Conservation (phyloP, 92 coral and sea anemone species). For the Blastomussa wellsi region DNA sequence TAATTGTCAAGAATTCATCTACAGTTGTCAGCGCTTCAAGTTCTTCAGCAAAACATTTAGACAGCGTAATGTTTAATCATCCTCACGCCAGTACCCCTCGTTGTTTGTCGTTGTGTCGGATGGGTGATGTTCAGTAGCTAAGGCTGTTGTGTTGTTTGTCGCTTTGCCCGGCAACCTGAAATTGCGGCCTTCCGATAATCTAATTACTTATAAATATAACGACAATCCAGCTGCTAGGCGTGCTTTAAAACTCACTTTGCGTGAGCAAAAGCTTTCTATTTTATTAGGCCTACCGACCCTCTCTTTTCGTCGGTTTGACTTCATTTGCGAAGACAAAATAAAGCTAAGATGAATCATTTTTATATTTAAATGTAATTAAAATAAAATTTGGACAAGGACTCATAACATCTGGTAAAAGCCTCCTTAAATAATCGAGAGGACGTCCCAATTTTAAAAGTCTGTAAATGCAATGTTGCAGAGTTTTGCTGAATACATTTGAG, state of each 20-base stretch:
- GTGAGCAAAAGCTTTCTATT: not conserved
- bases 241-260: not conserved
- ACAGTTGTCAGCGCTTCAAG: not conserved
- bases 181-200: not conserved
- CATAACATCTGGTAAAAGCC: not conserved
- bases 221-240: not conserved
- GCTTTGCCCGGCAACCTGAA: not conserved
- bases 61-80: not conserved
- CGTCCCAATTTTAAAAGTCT: not conserved
- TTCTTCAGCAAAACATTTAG: not conserved
- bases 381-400: not conserved
- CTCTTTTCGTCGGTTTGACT: not conserved
- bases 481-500: not conserved
- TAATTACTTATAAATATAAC: not conserved
- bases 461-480: not conserved
- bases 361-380: not conserved
- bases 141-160: not conserved
- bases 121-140: not conserved
- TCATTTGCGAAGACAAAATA: not conserved
- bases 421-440: not conserved
- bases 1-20: not conserved
- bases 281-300: not conserved
- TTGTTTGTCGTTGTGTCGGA: not conserved
- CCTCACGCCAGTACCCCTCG: too few species aligned
- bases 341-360: not conserved